Percentiles rank a stretch among this genome's conserved stretches.
Conservation (phyloP, 2,888 invertebrate genomes). For the Busseola fusca region DNA sequence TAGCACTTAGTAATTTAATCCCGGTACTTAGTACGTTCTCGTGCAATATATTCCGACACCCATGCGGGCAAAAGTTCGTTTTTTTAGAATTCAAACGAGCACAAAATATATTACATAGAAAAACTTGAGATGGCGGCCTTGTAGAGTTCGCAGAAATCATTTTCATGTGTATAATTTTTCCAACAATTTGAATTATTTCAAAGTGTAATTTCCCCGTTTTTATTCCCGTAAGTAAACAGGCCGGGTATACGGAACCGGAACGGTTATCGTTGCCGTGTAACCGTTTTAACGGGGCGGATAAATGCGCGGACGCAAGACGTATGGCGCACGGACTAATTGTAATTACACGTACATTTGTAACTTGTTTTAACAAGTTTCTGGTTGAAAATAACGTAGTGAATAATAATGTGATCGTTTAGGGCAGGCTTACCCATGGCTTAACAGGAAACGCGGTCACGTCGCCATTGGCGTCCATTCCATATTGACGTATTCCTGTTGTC, state of each 20-base stretch:
- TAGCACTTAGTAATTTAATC: too few relatives aligned
- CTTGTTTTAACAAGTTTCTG: constrained; percentile 47
- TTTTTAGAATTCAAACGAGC: not conserved
- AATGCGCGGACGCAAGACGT: constrained; percentile 52
- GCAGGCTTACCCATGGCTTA: not conserved
- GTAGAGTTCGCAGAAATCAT: not conserved
- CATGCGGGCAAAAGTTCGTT: too few relatives aligned
- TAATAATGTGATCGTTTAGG: constrained; percentile 27
- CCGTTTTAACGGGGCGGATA: constrained; percentile 63
- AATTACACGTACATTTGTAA: constrained; percentile 56
- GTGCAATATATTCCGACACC: too few relatives aligned
- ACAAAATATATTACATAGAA: too few relatives aligned
- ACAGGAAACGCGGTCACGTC: not conserved
- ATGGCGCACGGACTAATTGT: constrained; percentile 53
- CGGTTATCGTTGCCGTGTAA: constrained; percentile 52
- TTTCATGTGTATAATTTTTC: constrained; percentile 12
- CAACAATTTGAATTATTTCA: constrained; percentile 15
- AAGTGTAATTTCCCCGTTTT: constrained; percentile 44
- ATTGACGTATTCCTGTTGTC: not conserved
- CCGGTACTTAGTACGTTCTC: too few relatives aligned
- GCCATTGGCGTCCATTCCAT: not conserved
- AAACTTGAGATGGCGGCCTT: not conserved
- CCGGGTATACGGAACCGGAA: constrained; percentile 49
- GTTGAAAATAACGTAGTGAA: constrained; percentile 31
- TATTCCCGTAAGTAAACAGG: constrained; percentile 44